Conservation (phyloP, 2,797 vertebrate species). For the Geotrypetes seraphini region DNA sequence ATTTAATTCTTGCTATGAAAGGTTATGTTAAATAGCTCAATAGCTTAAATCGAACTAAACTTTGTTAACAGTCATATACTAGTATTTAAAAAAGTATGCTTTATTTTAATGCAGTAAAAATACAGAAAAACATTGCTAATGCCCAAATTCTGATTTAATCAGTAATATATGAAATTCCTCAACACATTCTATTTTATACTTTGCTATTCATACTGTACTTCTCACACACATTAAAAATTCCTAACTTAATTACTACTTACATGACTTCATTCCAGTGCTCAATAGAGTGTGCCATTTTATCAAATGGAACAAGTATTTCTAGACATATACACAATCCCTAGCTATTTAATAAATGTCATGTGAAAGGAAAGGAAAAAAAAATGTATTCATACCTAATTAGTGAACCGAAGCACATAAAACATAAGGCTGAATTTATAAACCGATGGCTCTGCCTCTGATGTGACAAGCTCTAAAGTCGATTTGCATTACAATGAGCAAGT, state of each 20-base stretch:
- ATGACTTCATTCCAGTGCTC: constrained; percentile 7
- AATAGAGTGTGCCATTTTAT: neutral
- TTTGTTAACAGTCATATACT: constrained; percentile 1
- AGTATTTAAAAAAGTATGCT: constrained; percentile 8
- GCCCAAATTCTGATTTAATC: too few relatives aligned
- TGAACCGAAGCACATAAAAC: neutral
- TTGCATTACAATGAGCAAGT: constrained; percentile 6
- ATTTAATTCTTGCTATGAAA: too few relatives aligned
- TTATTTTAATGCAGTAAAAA: constrained; percentile 5
- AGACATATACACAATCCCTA: neutral
- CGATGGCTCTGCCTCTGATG: constrained; percentile 1
- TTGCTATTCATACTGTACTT: neutral
- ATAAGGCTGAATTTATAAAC: constrained; percentile 3
- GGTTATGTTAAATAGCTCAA: neutral
- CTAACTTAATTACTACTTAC: constrained; percentile 2
- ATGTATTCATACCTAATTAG: constrained; percentile 11
- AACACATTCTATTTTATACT: neutral
- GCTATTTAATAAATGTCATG: neutral
- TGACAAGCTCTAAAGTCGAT: constrained; percentile 4
- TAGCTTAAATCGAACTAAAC: neutral
- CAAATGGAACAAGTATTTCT: neutral
- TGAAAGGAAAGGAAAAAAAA: constrained; percentile 10
- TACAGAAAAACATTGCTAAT: constrained; percentile 7
- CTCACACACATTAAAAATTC: constrained; percentile 2
- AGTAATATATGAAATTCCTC: neutral